A percentile compares a stretch with the other conserved stretches of the same genome.
Evolutionary conservation across 2,888 invertebrate genomes (phyloP).

Genomic region (Glaucopsyche alexis): DNA sequence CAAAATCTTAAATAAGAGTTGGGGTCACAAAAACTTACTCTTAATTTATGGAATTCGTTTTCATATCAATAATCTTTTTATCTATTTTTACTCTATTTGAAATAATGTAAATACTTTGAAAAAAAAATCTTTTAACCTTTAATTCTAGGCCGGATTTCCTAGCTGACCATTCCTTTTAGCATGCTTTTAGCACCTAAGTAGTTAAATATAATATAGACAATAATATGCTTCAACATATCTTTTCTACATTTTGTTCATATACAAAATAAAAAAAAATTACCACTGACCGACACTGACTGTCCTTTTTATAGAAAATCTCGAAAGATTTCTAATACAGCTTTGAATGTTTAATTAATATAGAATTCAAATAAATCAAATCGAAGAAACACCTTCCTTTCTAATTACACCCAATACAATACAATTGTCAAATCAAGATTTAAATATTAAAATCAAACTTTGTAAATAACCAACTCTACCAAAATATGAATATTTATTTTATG

Average conservation of each 20-base stretch:
- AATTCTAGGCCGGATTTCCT: no score
- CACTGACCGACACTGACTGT: background rate
- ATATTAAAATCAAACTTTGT: background rate
- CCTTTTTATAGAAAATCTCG: background rate
- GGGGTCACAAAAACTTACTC: background rate
- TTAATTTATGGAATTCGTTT: background rate
- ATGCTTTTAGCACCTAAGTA: no score
- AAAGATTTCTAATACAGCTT: slow-evolving; percentile 12
- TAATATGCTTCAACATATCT: no score
- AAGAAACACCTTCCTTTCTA: slow-evolving; percentile 6
- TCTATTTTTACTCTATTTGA: background rate
- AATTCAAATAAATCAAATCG: slow-evolving; percentile 14
- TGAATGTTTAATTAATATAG: slow-evolving; percentile 25
- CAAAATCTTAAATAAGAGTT: background rate
- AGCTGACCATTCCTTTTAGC: no score
- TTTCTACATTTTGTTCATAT: background rate
- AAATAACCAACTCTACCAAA: background rate
- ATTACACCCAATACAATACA: background rate
- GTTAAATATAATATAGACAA: no score
- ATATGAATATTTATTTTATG: no score
- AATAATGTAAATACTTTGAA: background rate
- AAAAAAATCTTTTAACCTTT: no score
- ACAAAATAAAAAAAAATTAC: background rate
- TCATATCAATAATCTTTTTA: background rate
- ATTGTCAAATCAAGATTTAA: background rate